Evolutionary conservation across 2,797 vertebrate species (phyloP).

Genomic region (Neomorphus geoffroyi): DNA sequence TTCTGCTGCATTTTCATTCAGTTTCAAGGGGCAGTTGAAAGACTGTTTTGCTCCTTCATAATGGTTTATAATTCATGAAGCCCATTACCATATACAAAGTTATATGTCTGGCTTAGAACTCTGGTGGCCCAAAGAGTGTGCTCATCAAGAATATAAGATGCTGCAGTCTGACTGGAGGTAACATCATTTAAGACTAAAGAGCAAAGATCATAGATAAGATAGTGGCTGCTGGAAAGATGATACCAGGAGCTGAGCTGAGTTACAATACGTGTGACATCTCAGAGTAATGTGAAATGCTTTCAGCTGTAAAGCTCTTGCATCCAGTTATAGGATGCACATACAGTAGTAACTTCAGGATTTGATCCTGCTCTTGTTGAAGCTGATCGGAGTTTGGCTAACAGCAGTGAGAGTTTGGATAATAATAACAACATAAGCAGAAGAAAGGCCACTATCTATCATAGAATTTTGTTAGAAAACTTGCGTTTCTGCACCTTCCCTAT

Average conservation of each 20-base stretch:
- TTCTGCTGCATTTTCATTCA: conserved; percentile 31
- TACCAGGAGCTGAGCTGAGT: not conserved
- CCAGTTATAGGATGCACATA: not conserved
- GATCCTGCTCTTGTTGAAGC: not conserved
- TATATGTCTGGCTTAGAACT: conserved; percentile 18
- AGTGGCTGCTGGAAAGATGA: conserved; percentile 19
- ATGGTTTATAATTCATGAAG: conserved; percentile 38
- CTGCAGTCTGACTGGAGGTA: not conserved
- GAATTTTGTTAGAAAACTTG: not conserved
- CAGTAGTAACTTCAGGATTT: not conserved
- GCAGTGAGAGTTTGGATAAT: not conserved
- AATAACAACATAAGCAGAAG: not conserved
- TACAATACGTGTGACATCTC: conserved; percentile 22
- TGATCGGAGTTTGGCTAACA: not conserved
- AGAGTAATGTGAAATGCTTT: not conserved
- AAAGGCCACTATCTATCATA: not conserved
- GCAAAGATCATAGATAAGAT: conserved; percentile 44
- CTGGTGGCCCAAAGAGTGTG: not conserved
- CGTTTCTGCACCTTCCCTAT: not conserved
- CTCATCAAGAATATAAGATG: conserved; percentile 20
- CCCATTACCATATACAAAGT: not conserved
- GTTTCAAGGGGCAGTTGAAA: conserved; percentile 34
- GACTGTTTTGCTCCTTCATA: conserved; percentile 40
- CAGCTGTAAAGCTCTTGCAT: not conserved
- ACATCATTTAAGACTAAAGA: conserved; percentile 37